Conservation (phyloP, 1,140 invertebrate species). For the Neuroterus valhalla region DNA sequence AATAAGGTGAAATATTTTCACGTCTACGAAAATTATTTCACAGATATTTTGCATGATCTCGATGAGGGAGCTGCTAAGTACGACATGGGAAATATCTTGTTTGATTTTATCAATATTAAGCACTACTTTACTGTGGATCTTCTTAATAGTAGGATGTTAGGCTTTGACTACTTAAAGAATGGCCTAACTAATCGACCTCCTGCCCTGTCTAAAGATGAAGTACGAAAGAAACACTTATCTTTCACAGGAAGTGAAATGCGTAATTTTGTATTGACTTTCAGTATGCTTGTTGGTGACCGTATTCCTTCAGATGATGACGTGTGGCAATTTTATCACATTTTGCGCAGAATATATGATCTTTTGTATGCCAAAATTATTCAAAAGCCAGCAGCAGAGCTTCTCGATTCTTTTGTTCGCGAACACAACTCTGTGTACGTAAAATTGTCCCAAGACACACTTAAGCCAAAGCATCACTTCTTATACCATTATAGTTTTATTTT, state of each 20-base stretch:
- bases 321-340: constrained; percentile 37
- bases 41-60: constrained; percentile 43
- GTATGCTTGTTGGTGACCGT: constrained; percentile 34
- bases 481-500: constrained; percentile 38
- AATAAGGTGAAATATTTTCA: constrained; percentile 42
- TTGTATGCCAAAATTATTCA: not conserved
- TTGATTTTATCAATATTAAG: constrained; percentile 18
- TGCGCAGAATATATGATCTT: constrained; percentile 35
- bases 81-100: constrained; percentile 33
- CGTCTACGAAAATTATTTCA: constrained; percentile 35
- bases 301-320: constrained; percentile 13
- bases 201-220: constrained; percentile 3
- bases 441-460: constrained; percentile 34
- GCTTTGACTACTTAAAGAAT: constrained; percentile 15
- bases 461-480: constrained; percentile 37
- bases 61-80: constrained; percentile 37
- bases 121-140: constrained; percentile 34
- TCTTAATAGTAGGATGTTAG: constrained; percentile 34
- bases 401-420: constrained; percentile 20
- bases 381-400: not conserved
- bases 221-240: constrained; percentile 30
- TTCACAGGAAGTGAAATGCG: constrained; percentile 38
- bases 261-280: constrained; percentile 27
- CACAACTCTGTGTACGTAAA: constrained; percentile 32
- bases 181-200: constrained; percentile 31